phyloP scores from a whole-genome alignment of 2,797 vertebrate species.

The Helicolenus hilgendorfi region DNA sequence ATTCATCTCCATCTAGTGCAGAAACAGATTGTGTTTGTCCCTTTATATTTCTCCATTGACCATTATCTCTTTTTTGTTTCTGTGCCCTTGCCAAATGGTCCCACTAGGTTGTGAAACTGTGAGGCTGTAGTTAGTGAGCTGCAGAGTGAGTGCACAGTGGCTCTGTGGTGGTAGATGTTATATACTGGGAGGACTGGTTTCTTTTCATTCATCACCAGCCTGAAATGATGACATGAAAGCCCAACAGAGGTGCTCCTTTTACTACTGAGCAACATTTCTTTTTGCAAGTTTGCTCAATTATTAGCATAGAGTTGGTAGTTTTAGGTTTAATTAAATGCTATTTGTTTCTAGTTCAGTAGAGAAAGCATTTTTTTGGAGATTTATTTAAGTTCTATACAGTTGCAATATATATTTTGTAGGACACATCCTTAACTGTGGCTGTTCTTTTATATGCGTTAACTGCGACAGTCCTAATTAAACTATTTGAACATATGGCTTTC shows the following conservation, averaged over 20 bases:
- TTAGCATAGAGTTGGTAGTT: background rate
- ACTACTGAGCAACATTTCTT: background rate
- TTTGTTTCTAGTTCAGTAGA: background rate
- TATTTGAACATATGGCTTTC: background rate
- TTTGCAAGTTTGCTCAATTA: background rate
- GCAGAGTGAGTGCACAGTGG: slow-evolving; percentile 1
- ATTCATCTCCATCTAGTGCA: slow-evolving; percentile 89
- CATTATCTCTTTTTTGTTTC: slow-evolving; percentile 85
- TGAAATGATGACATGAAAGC: background rate
- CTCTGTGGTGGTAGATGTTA: background rate
- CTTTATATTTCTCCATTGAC: slow-evolving; percentile 88
- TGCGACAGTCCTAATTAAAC: too few relatives aligned
- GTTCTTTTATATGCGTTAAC: background rate
- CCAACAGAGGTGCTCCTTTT: background rate
- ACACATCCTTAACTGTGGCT: background rate
- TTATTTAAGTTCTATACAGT: background rate
- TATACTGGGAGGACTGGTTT: slow-evolving; percentile 20
- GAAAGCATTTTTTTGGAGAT: background rate
- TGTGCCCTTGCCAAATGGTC: slow-evolving; percentile 84
- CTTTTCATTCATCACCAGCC: background rate
- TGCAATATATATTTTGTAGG: background rate
- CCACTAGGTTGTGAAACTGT: slow-evolving; percentile 38
- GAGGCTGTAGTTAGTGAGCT: slow-evolving; percentile 46
- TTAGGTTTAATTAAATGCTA: background rate
- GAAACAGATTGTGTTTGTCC: slow-evolving; percentile 91